Conservation (phyloP, 2,888 invertebrate species). For the Ganaspis brasiliensis region DNA sequence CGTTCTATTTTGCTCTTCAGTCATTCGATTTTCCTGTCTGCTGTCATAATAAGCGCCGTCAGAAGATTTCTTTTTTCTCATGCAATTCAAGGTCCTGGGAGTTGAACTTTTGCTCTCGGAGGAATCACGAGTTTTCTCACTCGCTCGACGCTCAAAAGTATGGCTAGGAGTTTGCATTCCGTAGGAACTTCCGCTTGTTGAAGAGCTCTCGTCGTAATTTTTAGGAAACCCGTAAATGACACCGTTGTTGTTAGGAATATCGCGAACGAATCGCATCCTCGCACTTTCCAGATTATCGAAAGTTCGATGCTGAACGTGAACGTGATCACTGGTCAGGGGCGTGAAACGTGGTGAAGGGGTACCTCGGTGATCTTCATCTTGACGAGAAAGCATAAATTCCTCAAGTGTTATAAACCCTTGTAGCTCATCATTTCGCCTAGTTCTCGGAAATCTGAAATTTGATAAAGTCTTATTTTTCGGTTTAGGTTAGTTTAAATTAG, state of each 20-base stretch:
- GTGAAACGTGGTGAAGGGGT: conserved; percentile 65
- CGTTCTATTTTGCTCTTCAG: conserved; percentile 41
- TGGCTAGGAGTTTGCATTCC: conserved; percentile 49
- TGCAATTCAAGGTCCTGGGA: conserved; percentile 49
- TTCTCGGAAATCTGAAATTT: conserved; percentile 61
- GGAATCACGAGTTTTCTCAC: conserved; percentile 43
- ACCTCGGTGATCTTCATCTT: conserved; percentile 86
- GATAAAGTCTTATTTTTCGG: conserved; percentile 29
- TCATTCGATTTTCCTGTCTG: conserved; percentile 3
- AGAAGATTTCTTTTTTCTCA: conserved; percentile 47
- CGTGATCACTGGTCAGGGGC: conserved; percentile 73
- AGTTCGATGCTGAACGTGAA: conserved; percentile 71
- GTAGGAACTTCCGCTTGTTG: conserved; percentile 5
- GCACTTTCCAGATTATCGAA: conserved; percentile 52
- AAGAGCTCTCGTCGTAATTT: conserved; percentile 65
- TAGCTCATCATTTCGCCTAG: conserved; percentile 81
- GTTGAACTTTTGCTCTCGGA: conserved; percentile 36
- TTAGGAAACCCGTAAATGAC: conserved; percentile 68
- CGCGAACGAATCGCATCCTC: conserved; percentile 53
- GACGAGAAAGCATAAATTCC: conserved; percentile 89
- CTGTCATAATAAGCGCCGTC: conserved; percentile 49
- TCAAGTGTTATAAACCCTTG: conserved; percentile 89
- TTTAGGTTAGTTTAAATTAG: no score
- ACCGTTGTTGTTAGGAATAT: conserved; percentile 65
- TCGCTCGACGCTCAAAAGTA: conserved; percentile 51